Evolutionary conservation across 2,113 vertebrate genomes (phyloP).

Genomic region (Melozone crissalis): DNA sequence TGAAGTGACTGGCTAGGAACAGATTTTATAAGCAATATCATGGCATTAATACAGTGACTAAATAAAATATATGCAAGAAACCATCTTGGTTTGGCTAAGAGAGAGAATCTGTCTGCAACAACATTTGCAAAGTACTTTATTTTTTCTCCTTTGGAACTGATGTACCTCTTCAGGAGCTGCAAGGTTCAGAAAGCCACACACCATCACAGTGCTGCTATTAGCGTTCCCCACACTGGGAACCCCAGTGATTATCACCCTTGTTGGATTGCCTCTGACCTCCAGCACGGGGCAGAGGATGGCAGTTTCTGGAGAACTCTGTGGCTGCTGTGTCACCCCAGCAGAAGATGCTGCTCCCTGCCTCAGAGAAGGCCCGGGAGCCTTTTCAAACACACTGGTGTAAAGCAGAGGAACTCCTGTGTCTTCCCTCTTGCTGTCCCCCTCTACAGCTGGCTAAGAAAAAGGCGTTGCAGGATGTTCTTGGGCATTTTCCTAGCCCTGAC

Average conservation of each 20-base stretch:
- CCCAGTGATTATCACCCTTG: constrained; percentile 83
- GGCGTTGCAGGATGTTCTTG: background rate
- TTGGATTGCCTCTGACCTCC: constrained; percentile 83
- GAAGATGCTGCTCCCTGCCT: background rate
- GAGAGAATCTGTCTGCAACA: background rate
- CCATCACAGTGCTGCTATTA: constrained; percentile 66
- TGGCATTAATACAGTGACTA: background rate
- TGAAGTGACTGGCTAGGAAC: constrained; percentile 8
- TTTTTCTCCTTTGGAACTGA: constrained; percentile 21
- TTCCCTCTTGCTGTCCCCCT: background rate
- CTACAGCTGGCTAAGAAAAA: background rate
- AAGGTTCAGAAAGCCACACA: constrained; percentile 10
- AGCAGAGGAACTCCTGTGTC: background rate
- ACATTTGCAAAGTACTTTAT: background rate
- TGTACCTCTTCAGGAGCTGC: constrained; percentile 70
- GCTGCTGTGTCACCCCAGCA: background rate
- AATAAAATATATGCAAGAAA: constrained; percentile 4
- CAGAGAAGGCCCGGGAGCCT: background rate
- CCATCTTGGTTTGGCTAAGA: background rate
- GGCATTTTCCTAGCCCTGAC: background rate
- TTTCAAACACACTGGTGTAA: background rate
- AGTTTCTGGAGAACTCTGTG: constrained; percentile 34
- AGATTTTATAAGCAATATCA: background rate
- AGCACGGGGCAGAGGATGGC: constrained; percentile 71
- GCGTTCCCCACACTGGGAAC: constrained; percentile 77